A percentile compares a stretch with the other conserved stretches of the same genome.
Evolutionary conservation across 2,113 vertebrate species (phyloP).

Genomic region (Casuarius casuarius): DNA sequence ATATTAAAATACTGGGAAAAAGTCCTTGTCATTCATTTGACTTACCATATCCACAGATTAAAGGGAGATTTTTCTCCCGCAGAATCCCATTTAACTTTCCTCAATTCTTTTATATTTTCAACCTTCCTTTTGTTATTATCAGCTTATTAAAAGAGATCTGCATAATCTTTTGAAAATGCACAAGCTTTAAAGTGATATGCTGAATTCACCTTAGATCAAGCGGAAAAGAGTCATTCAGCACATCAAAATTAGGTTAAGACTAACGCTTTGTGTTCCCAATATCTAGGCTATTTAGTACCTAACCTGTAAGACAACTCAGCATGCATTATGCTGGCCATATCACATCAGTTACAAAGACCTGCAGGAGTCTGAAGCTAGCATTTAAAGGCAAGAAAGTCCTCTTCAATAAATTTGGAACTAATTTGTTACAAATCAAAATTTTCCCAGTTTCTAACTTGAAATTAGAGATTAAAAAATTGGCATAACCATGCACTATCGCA

Average conservation of each 20-base stretch:
- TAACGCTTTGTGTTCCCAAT: background rate
- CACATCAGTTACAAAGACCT: background rate
- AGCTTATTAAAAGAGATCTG: slow-evolving; percentile 1
- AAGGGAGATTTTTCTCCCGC: slow-evolving; percentile 19
- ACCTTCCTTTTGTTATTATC: slow-evolving; percentile 13
- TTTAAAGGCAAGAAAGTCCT: background rate
- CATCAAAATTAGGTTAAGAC: background rate
- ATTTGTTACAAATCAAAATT: background rate
- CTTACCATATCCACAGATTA: slow-evolving; percentile 1
- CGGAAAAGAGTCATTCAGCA: background rate
- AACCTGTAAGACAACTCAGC: background rate
- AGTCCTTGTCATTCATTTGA: slow-evolving; percentile 15
- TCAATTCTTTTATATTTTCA: slow-evolving; percentile 16
- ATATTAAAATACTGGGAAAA: slow-evolving; percentile 46
- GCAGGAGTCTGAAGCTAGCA: background rate
- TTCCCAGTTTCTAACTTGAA: background rate
- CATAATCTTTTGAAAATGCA: background rate
- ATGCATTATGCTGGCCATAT: background rate
- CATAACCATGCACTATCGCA: background rate
- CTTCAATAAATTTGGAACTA: background rate
- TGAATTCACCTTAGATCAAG: slow-evolving; percentile 22
- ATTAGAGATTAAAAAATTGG: background rate
- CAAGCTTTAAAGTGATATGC: background rate
- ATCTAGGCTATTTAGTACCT: background rate
- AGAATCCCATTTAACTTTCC: slow-evolving; percentile 28